phyloP scores from a whole-genome alignment of 1,140 invertebrate species.

The Alviniconcha marisindica region DNA sequence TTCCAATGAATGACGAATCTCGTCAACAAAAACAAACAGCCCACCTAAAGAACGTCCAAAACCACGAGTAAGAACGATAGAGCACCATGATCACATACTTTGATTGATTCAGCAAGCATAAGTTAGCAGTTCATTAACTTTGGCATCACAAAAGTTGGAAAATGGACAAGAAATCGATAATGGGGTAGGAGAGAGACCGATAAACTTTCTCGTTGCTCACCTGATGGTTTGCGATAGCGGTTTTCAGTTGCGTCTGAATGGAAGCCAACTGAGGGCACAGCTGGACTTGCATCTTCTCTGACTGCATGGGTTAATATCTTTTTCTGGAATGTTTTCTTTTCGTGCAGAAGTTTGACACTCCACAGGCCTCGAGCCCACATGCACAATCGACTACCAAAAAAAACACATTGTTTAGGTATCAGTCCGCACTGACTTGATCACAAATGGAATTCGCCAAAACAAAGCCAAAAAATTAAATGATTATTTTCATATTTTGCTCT shows the following conservation, averaged over 20 bases:
- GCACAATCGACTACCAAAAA: constrained; percentile 22
- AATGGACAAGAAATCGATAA: constrained; percentile 45
- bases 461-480: no score
- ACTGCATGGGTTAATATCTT: not conserved
- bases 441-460: no score
- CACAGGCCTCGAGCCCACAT: constrained; percentile 14
- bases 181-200: constrained; percentile 33
- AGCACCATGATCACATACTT: not conserved
- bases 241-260: constrained; percentile 72
- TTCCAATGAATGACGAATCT: not conserved
- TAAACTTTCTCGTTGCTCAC: constrained; percentile 61
- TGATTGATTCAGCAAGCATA: not conserved
- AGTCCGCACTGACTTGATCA: constrained; percentile 5
- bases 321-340: constrained; percentile 27
- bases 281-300: constrained; percentile 8
- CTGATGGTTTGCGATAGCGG: constrained; percentile 75
- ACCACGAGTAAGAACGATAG: not conserved
- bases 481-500: no score
- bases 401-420: constrained; percentile 8
- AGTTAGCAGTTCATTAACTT: constrained; percentile 40
- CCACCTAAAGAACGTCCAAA: no score
- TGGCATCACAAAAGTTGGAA: constrained; percentile 38
- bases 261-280: constrained; percentile 63
- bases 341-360: not conserved
- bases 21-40: not conserved